phyloP scores from a whole-genome alignment of 2,797 vertebrate species.

The Hippopotamyrus pictus region DNA sequence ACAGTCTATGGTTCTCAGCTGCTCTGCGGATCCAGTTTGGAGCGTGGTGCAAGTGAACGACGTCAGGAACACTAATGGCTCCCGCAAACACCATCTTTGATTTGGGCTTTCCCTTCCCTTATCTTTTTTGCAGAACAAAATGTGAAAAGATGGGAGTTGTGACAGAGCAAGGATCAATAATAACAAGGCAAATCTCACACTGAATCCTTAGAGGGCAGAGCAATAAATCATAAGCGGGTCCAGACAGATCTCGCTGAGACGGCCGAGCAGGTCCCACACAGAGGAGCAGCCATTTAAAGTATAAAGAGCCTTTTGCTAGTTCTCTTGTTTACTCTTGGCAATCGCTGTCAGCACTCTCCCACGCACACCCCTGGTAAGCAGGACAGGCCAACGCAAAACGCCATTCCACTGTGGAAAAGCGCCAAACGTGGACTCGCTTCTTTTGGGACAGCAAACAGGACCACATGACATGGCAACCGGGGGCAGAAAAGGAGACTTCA shows the following conservation, averaged over 20 bases:
- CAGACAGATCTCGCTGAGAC: neutral
- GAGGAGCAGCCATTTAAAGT: neutral
- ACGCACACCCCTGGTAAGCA: neutral
- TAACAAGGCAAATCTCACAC: neutral
- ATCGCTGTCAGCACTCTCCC: neutral
- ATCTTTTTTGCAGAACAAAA: neutral
- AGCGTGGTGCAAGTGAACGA: neutral
- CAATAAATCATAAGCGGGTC: neutral
- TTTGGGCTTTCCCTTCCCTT: neutral
- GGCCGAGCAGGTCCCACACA: neutral
- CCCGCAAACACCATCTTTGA: neutral
- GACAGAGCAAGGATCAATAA: neutral
- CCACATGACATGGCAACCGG: neutral
- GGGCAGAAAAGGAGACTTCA: neutral
- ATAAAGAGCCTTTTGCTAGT: neutral
- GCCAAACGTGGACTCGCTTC: neutral
- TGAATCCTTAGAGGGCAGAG: neutral
- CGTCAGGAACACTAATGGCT: neutral
- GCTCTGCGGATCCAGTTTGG: neutral
- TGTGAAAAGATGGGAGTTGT: neutral
- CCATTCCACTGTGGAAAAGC: neutral
- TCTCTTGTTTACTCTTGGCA: neutral
- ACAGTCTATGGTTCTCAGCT: neutral
- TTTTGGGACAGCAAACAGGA: neutral
- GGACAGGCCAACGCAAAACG: neutral